These are phyloP conservation scores for Anoplopoma fimbria DNA, from an alignment of 2,113 vertebrate species.

Conservation along the genomic window DNA sequence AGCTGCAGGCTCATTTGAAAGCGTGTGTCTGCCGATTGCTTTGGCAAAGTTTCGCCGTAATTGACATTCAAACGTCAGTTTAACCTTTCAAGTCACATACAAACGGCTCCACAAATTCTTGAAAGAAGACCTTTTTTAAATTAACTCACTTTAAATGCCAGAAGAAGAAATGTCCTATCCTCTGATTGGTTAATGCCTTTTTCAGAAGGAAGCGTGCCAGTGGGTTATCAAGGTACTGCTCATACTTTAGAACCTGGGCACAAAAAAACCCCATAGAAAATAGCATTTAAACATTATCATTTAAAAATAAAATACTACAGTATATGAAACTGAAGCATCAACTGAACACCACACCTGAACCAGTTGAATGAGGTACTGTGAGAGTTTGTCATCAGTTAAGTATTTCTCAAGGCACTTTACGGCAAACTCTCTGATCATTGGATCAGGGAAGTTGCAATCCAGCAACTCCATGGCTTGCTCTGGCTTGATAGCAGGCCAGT, in stretches of 20 bases:
- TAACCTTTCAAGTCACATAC: constrained; percentile 20
- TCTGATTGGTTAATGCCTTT: constrained; percentile 98
- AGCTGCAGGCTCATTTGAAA: background rate
- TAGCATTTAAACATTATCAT: constrained; percentile 42
- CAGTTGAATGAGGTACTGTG: constrained; percentile 97
- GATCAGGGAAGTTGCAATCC: constrained; percentile 98
- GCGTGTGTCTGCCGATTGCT: background rate
- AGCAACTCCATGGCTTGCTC: constrained; percentile 99
- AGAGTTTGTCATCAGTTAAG: constrained; percentile 96
- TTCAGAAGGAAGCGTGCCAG: constrained; percentile 97
- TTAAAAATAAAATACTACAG: background rate
- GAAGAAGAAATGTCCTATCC: constrained; percentile 99
- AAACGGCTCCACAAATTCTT: constrained; percentile 14
- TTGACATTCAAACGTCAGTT: constrained; percentile 24
- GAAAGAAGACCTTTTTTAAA: constrained; percentile 35
- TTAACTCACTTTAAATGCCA: constrained; percentile 98
- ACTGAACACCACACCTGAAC: constrained; percentile 89
- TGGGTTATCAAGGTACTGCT: constrained; percentile 98
- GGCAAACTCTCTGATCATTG: constrained; percentile 97
- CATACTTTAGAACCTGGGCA: constrained; percentile 96
- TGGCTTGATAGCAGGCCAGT: constrained; percentile 97
- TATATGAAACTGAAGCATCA: background rate
- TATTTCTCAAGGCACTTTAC: constrained; percentile 97
- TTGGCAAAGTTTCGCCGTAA: background rate
- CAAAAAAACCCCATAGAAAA: constrained; percentile 38